phyloP scores from a whole-genome alignment of 2,797 vertebrate genomes.

The Naso thynnoides region DNA sequence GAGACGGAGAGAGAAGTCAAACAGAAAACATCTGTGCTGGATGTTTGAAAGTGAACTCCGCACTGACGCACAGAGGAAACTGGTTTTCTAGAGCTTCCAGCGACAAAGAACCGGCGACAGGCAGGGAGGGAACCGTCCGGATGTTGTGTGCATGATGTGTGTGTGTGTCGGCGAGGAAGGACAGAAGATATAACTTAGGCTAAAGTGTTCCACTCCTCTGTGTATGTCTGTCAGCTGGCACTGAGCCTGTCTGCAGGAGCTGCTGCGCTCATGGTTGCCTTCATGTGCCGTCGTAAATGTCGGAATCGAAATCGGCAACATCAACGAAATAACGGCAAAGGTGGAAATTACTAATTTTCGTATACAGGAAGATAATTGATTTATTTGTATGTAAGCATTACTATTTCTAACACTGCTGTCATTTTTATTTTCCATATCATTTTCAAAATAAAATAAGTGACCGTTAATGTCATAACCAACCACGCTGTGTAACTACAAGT shows the following conservation, averaged over 20 bases:
- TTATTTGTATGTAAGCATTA: not conserved
- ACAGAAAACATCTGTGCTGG: constrained; percentile 71
- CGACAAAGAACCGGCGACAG: not conserved
- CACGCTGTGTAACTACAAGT: not conserved
- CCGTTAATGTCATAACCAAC: not conserved
- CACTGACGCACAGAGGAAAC: not conserved
- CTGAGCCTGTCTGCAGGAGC: not conserved
- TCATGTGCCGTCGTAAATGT: constrained; percentile 37
- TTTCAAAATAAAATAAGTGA: not conserved
- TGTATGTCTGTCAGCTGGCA: constrained; percentile 2
- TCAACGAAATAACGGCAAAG: not conserved
- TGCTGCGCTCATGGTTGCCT: constrained; percentile 36
- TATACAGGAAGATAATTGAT: not conserved
- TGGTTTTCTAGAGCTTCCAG: not conserved
- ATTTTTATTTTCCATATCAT: not conserved
- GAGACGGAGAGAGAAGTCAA: constrained; percentile 37
- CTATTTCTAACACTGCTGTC: not conserved
- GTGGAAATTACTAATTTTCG: not conserved
- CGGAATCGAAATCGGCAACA: rapidly evolving
- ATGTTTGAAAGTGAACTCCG: constrained; percentile 4
- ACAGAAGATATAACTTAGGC: too few species aligned
- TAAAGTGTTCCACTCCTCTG: not conserved
- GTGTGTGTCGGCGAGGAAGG: not conserved
- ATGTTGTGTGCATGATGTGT: not conserved
- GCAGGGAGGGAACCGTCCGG: not conserved